These are phyloP conservation scores for Sciaenops ocellatus DNA, from an alignment of 2,797 vertebrate genomes.

Conservation along the genomic window DNA sequence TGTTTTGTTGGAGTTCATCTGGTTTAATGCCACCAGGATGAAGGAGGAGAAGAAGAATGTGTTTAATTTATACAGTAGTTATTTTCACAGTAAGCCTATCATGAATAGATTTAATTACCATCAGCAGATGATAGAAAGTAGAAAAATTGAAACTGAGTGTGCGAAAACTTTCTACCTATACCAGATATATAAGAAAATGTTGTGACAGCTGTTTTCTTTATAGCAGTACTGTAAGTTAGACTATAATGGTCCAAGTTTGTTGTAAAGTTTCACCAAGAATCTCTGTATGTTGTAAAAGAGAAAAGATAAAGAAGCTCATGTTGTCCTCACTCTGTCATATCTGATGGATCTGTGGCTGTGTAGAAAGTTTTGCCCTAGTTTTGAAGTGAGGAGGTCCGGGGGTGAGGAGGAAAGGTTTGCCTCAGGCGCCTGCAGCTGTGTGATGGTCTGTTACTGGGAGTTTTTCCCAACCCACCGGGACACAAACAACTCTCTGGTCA, in stretches of 20 bases:
- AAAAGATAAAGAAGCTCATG: constrained; percentile 40
- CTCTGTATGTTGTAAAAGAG: constrained; percentile 4
- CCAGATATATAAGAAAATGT: neutral
- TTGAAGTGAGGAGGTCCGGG: constrained; percentile 72
- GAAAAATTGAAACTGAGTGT: neutral
- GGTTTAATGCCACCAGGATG: neutral
- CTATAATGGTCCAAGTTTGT: neutral
- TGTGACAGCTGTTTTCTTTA: neutral
- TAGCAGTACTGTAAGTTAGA: neutral
- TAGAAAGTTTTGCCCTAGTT: constrained; percentile 81
- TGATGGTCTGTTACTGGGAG: constrained; percentile 78
- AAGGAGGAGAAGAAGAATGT: neutral
- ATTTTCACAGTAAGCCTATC: neutral
- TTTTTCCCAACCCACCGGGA: constrained; percentile 66
- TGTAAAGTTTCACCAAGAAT: constrained; percentile 18
- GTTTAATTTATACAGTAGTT: neutral
- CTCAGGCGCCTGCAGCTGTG: constrained; percentile 80
- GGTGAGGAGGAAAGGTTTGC: constrained; percentile 79
- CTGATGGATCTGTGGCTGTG: constrained; percentile 75
- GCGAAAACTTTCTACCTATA: neutral
- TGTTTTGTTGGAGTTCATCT: rapidly evolving
- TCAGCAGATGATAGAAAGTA: neutral
- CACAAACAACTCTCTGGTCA: constrained; percentile 77
- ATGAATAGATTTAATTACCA: neutral
- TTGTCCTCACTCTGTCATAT: constrained; percentile 80